Evolutionary conservation across 2,888 invertebrate genomes (phyloP), one percentile per base, ranked within the genome.

Genomic region (Parthenolecanium corni): DNA sequence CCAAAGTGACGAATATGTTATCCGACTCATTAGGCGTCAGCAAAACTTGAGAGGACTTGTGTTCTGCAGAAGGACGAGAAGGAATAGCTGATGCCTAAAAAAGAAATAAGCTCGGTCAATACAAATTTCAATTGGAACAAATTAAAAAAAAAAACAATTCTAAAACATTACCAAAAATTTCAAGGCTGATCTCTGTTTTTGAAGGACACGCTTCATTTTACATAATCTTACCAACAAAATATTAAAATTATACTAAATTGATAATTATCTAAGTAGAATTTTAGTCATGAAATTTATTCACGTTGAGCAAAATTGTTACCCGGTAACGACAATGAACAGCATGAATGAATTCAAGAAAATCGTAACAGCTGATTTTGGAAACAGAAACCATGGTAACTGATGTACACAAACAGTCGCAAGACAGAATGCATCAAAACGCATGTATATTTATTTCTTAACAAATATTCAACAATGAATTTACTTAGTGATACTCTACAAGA

Each of bases 401-500:
- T 9, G 31, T 6, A 31, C 4, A 31, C 31, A 31, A 31, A 31
- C 4, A 6, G 31, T 31, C 31, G 31, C 9, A 31, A 31, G 31
- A 6, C 9, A 4, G 31, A 31, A 31, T 31, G 4, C 31, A 31
- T 31, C 9, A 9, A 9, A 31, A 31, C 9, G 31, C 9, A n/a
- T n/a, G n/a, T n/a, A n/a, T n/a, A n/a, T n/a, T 6, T 31, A 31
- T 9, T 31, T 31, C 9, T 31, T 31, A 31, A 31, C 5, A 31
- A 9, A 31, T 31, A 31, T 31, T 31, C 4, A 31, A 31, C 31
- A 31, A 31, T 31, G 31, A 31, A 31, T 31, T 31, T 31, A 31
- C 31, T 31, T 6, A 9, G 31, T 31, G 31, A 31, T 4, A 31
- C 31, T 31, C 9, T 31, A 31, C 52, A 24, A 21, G 79, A 79